Percentiles rank a stretch among this genome's conserved stretches.
Evolutionary conservation across 2,888 invertebrate genomes (phyloP).

Genomic region (Lasioglossum calceatum): DNA sequence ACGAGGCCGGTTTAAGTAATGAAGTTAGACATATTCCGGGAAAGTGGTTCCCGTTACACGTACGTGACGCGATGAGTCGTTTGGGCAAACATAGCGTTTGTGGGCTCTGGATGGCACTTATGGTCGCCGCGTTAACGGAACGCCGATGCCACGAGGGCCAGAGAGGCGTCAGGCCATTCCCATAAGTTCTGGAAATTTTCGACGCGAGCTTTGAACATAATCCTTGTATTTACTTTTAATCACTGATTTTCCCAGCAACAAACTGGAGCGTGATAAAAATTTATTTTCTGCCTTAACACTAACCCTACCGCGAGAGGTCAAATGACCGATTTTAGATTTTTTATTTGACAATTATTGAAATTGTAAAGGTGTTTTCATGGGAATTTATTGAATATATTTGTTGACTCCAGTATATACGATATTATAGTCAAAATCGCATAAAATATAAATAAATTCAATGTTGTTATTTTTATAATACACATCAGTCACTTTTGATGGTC

Average conservation of each 20-base stretch:
- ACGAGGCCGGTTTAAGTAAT: slow-evolving; percentile 35
- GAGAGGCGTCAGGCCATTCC: not conserved
- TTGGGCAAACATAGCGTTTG: not conserved
- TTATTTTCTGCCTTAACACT: no score
- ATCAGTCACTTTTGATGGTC: no score
- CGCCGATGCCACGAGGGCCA: not conserved
- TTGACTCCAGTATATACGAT: no score
- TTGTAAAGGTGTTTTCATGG: no score
- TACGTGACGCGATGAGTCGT: not conserved
- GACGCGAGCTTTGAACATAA: not conserved
- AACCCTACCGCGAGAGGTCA: no score
- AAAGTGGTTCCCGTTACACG: slow-evolving; percentile 1
- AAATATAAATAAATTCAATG: no score
- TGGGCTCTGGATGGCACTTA: not conserved
- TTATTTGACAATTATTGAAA: no score
- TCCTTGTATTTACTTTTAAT: not conserved
- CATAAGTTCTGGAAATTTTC: not conserved
- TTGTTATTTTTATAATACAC: no score
- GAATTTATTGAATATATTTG: no score
- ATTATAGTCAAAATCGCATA: no score
- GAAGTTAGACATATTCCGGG: slow-evolving; percentile 30
- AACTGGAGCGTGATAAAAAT: no score
- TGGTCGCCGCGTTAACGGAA: slow-evolving; percentile 12
- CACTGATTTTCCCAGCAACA: not conserved
- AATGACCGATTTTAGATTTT: no score